These are phyloP conservation scores for Andricus grossulariae DNA, from an alignment of 1,140 invertebrate genomes.

Conservation along the genomic window DNA sequence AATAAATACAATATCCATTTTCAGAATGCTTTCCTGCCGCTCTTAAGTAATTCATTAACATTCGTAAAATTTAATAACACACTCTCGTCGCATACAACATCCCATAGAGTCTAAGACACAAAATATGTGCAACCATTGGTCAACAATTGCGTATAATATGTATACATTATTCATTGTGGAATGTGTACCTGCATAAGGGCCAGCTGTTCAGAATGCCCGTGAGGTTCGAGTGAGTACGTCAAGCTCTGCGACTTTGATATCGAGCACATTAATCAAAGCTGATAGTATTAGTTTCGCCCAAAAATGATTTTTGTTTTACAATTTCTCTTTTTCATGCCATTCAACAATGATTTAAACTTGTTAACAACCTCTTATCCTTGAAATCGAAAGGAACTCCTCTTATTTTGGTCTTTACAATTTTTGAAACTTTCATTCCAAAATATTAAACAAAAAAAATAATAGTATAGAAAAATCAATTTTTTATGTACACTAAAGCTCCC, in stretches of 20 bases:
- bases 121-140: slow-evolving; percentile 43
- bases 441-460: neutral
- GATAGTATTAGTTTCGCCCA: slow-evolving; percentile 38
- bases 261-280: slow-evolving; percentile 37
- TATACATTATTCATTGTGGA: slow-evolving; percentile 41
- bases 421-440: neutral
- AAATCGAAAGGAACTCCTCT: slow-evolving; percentile 20
- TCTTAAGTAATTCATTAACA: slow-evolving; percentile 44
- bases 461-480: neutral
- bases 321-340: neutral
- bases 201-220: neutral
- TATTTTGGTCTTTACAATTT: neutral
- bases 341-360: neutral
- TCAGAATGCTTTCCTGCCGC: slow-evolving; percentile 43
- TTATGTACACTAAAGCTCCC: slow-evolving; percentile 4
- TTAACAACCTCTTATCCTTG: neutral
- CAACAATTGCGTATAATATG: slow-evolving; percentile 45
- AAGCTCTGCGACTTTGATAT: neutral
- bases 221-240: neutral
- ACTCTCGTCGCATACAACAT: slow-evolving; percentile 45
- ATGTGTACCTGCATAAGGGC: slow-evolving; percentile 36
- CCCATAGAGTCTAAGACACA: slow-evolving; percentile 42
- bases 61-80: slow-evolving; percentile 49
- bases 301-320: slow-evolving; percentile 25
- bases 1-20: slow-evolving; percentile 59